Evolutionary conservation across 2,797 vertebrate genomes (phyloP).

Genomic region (Euthynnus affinis): DNA sequence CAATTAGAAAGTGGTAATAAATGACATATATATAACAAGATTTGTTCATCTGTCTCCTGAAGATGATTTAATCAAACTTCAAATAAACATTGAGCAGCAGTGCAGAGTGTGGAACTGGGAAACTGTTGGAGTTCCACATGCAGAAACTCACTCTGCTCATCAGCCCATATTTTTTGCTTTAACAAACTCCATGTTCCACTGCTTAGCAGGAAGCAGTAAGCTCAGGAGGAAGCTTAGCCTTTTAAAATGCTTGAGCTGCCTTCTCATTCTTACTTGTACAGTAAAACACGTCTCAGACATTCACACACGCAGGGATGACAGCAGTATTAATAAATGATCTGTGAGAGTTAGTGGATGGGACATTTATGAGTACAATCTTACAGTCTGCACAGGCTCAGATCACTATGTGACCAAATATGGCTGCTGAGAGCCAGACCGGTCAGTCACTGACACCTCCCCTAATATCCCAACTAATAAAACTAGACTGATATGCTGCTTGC

Average conservation of each 20-base stretch:
- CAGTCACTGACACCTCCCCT: conserved; percentile 6
- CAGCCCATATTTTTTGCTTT: conserved; percentile 2
- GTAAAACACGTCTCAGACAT: background rate
- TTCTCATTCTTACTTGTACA: background rate
- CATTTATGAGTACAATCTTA: background rate
- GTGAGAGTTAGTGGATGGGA: background rate
- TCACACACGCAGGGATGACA: background rate
- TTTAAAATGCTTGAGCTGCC: background rate
- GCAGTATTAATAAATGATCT: background rate
- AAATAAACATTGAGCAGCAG: background rate
- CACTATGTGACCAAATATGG: conserved; percentile 48
- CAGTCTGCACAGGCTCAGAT: conserved; percentile 14
- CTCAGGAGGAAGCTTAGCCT: background rate
- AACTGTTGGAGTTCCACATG: background rate
- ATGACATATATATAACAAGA: background rate
- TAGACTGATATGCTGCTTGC: background rate
- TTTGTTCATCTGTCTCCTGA: background rate
- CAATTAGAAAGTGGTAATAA: too few species aligned
- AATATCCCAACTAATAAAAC: conserved; percentile 1
- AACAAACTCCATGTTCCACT: background rate
- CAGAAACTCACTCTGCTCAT: background rate
- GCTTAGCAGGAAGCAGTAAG: background rate
- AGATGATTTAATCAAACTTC: background rate
- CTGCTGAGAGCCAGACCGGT: conserved; percentile 2
- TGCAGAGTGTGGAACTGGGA: background rate